These are phyloP conservation scores for Uropsilus gracilis DNA, from an alignment of 2,113 vertebrate species.

Conservation along the genomic window DNA sequence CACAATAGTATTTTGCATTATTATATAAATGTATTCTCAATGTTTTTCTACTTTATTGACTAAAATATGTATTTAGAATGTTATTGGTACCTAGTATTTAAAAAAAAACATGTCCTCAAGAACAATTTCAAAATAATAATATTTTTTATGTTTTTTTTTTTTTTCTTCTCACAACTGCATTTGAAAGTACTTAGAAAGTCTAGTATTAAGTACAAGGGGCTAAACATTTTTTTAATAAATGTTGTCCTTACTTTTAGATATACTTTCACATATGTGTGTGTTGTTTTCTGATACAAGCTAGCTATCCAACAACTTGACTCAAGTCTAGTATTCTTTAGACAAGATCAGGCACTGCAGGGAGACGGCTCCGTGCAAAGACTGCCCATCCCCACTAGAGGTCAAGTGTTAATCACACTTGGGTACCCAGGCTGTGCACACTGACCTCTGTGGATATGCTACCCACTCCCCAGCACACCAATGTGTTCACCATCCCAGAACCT, in stretches of 20 bases:
- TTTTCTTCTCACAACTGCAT: not conserved
- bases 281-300: not conserved
- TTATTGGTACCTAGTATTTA: not conserved
- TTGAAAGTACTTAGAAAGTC: not conserved
- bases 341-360: not conserved
- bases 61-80: not conserved
- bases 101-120: not conserved
- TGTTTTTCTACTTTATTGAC: not conserved
- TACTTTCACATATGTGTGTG: not conserved
- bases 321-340: not conserved
- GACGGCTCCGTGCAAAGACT: not conserved
- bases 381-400: not conserved
- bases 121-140: not conserved
- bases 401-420: too few species aligned
- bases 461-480: not conserved
- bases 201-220: not conserved
- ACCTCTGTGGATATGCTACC: accelerated
- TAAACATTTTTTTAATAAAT: not conserved
- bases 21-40: not conserved
- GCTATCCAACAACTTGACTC: not conserved
- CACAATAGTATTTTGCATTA: too few species aligned
- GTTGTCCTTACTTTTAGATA: not conserved
- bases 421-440: not conserved
- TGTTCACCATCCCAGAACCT: not conserved
- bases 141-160: not conserved